A percentile compares a stretch with the other conserved stretches of the same genome.
Evolutionary conservation across 2,797 vertebrate genomes (phyloP).

Genomic region (Nyctibius grandis): DNA sequence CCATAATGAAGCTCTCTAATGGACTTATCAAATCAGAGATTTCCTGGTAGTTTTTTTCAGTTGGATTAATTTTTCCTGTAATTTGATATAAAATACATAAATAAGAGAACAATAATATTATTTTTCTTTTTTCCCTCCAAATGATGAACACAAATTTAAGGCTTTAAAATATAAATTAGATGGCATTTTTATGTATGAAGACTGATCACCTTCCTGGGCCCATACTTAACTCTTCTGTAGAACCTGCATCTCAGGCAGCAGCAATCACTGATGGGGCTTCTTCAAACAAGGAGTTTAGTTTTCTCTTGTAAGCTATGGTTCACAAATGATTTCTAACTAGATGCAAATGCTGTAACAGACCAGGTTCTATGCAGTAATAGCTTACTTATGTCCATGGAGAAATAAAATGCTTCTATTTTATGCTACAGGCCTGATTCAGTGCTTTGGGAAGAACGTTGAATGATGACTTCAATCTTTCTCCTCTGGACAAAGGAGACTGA

Average conservation of each 20-base stretch:
- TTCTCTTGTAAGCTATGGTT: background rate
- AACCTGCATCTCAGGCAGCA: background rate
- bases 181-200: background rate
- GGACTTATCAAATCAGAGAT: background rate
- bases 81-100: background rate
- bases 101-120: background rate
- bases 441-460: background rate
- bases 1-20: background rate
- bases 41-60: background rate
- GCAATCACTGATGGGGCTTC: background rate
- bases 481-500: background rate
- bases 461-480: background rate
- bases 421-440: background rate
- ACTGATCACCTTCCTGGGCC: background rate
- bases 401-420: background rate
- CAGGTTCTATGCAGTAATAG: background rate
- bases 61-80: background rate
- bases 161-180: background rate
- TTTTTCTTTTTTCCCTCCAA: background rate
- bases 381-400: background rate
- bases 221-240: background rate
- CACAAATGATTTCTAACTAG: background rate
- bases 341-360: background rate
- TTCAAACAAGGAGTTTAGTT: background rate
- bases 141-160: background rate